Evolutionary conservation across 2,797 vertebrate species (phyloP).

Genomic region (Pristis pectinata): DNA sequence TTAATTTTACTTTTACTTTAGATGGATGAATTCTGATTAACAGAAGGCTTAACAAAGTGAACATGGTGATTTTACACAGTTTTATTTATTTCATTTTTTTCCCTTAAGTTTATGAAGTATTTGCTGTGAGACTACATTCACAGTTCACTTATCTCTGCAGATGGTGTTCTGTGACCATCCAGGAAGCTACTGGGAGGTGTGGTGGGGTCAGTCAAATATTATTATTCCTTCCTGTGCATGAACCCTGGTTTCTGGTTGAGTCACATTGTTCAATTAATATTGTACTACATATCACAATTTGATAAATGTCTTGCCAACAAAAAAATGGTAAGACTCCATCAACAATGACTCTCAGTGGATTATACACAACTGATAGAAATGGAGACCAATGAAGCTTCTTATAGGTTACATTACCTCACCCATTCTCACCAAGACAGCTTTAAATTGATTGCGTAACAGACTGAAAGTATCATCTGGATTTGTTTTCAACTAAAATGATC

Average conservation of each 20-base stretch:
- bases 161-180: neutral
- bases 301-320: neutral
- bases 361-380: neutral
- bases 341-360: neutral
- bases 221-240: neutral
- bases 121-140: neutral
- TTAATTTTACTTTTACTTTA: neutral
- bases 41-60: neutral
- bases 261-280: neutral
- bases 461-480: conserved; percentile 28
- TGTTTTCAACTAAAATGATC: neutral
- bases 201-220: neutral
- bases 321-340: neutral
- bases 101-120: neutral
- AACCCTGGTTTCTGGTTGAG: neutral
- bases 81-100: neutral
- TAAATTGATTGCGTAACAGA: neutral
- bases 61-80: neutral
- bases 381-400: neutral
- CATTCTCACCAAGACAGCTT: neutral
- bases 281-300: neutral
- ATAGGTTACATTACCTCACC: neutral
- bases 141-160: neutral
- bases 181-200: neutral
- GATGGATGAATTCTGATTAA: neutral